Conservation (phyloP, 2,888 invertebrate species). For the Andricus curvator region DNA sequence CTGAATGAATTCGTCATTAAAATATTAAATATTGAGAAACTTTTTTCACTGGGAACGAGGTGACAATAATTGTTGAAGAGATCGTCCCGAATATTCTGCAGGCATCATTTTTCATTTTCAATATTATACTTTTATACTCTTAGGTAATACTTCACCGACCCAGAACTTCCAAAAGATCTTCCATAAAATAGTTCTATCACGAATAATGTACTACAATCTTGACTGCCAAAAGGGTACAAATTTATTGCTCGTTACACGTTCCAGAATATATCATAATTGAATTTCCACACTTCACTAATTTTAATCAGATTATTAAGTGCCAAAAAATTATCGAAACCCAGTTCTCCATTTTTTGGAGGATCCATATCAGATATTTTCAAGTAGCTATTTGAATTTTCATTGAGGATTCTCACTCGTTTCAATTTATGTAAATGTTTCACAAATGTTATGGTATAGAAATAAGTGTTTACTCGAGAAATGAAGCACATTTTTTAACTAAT, state of each 20-base stretch:
- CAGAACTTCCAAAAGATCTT: not conserved
- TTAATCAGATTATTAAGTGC: not conserved
- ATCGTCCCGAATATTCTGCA: not conserved
- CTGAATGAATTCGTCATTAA: too few relatives aligned
- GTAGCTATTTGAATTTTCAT: not conserved
- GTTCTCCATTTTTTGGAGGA: not conserved
- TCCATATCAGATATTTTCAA: not conserved
- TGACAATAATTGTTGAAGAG: slow-evolving; percentile 23
- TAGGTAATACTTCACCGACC: not conserved
- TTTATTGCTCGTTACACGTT: not conserved
- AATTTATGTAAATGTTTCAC: not conserved
- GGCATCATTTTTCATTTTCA: not conserved
- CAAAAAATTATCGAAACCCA: not conserved
- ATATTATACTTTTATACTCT: not conserved
- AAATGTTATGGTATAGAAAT: not conserved
- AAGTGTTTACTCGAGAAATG: too few relatives aligned
- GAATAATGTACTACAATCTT: not conserved
- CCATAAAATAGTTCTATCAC: not conserved
- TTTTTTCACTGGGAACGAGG: not conserved
- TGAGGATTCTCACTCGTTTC: not conserved
- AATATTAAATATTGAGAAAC: too few relatives aligned
- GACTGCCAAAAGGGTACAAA: not conserved
- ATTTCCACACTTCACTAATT: not conserved
- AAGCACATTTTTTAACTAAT: too few relatives aligned
- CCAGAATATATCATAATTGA: not conserved